Evolutionary conservation across 2,113 vertebrate genomes (phyloP), one percentile per base, ranked within the genome.

Genomic region (Scomber scombrus): DNA sequence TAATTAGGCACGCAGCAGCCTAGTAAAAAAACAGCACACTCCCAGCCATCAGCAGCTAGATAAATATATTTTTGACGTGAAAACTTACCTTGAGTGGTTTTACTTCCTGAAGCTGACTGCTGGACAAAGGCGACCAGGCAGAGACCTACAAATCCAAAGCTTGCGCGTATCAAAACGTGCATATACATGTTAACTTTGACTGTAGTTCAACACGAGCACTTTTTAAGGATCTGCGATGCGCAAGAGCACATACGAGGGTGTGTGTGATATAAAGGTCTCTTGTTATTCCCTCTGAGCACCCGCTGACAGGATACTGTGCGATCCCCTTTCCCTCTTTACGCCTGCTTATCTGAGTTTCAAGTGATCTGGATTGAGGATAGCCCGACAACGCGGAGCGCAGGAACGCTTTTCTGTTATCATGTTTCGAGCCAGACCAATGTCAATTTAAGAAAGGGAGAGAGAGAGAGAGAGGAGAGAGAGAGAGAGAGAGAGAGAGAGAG

Each of bases 61-160:
- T 46, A n/a, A 50, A 34, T 11, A 69, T 18, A 51, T 75, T 80
- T 60, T 79, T 45, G 60, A 75, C 61, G 74, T 70, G 82, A 88
- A 90, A 92, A 93, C 96, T 97, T 97, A 98, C 97, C 97, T 96
- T 96, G 97, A 86, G 93, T 85, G 87, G 92, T 91, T 96, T 95
- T 97, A 95, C 95, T 95, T 89, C 95, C 96, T 91, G 95, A 95
- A 81, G 95, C 95, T 87, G 95, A 92, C 93, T 95, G 94, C 89
- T 96, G 96, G 93, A 98, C 96, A 95, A 97, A 95, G 94, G 91
- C 92, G 87, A 97, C 92, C 93, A 97, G 86, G 91, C 95, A 96
- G 88, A 97, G 93, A 93, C 93, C 95, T 78, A 95, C 94, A 94
- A 96, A 95, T 96, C 96, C 96, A 88, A 96, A 85, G 78, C 90